phyloP scores from a whole-genome alignment of 2,797 vertebrate species.

The Crenuchus spilurus region DNA sequence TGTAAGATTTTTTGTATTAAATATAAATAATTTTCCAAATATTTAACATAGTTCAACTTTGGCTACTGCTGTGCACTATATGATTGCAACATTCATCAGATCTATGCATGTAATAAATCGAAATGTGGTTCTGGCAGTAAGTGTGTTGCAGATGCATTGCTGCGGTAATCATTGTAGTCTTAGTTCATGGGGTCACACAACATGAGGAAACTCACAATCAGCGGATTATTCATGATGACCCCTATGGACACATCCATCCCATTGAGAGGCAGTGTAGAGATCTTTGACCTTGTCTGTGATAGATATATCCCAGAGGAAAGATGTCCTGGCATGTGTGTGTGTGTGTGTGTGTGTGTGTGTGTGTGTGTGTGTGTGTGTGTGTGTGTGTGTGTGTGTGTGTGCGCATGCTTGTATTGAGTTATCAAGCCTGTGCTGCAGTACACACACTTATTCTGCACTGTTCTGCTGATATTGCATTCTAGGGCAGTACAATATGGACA shows the following conservation, averaged over 20 bases:
- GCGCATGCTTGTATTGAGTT: neutral
- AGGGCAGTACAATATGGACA: neutral
- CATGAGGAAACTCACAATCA: slow-evolving; percentile 31
- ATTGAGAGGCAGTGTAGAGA: slow-evolving; percentile 42
- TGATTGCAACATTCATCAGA: no score
- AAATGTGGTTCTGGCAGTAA: no score
- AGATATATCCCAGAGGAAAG: slow-evolving; percentile 22
- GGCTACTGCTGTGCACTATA: no score
- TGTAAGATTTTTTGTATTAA: no score
- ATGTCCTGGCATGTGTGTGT: slow-evolving; percentile 26
- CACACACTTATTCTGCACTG: neutral
- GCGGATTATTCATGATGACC: slow-evolving; percentile 41
- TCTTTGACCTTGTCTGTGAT: slow-evolving; percentile 46
- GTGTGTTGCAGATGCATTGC: no score
- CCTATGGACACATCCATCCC: slow-evolving; percentile 35
- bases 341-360: slow-evolving; percentile 23
- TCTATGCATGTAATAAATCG: no score
- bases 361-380: neutral
- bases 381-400: slow-evolving; percentile 2
- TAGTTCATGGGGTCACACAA: neutral
- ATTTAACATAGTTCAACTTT: no score
- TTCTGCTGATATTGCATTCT: neutral
- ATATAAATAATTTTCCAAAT: no score
- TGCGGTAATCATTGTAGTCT: no score
- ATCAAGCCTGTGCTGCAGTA: neutral